These are phyloP conservation scores for Acanthosepion pharaonis DNA, from an alignment of 2,888 invertebrate species.

Conservation along the genomic window DNA sequence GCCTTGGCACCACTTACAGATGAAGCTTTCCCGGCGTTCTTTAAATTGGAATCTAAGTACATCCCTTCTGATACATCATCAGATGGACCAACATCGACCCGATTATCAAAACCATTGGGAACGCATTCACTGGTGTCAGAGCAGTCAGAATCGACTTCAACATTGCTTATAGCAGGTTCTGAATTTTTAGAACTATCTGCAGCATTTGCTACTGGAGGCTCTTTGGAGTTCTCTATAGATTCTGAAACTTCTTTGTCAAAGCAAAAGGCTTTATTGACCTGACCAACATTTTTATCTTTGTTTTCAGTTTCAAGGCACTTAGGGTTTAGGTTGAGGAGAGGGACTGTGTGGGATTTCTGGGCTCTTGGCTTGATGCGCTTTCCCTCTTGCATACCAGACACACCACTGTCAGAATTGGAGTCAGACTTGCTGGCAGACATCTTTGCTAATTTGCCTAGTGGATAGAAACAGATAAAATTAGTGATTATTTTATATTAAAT, in stretches of 20 bases:
- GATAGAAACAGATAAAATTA: background rate
- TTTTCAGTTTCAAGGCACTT: constrained; percentile 42
- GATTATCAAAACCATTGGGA: constrained; percentile 40
- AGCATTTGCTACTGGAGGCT: background rate
- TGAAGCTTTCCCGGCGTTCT: background rate
- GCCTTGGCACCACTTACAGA: background rate
- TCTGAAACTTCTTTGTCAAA: constrained; percentile 34
- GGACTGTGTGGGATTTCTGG: constrained; percentile 24
- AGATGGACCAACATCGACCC: background rate
- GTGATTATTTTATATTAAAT: background rate
- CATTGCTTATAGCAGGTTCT: background rate
- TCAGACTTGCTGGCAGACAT: background rate
- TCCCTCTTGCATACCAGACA: background rate
- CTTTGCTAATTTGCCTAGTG: background rate
- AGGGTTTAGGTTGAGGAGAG: constrained; percentile 34
- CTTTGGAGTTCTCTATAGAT: background rate
- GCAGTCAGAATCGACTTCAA: background rate
- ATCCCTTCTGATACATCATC: background rate
- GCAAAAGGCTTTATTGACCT: constrained; percentile 37
- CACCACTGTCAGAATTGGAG: constrained; percentile 43
- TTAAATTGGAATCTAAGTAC: background rate
- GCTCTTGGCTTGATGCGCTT: background rate
- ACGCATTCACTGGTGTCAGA: background rate
- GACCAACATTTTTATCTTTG: constrained; percentile 24
- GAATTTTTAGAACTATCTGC: background rate